A percentile compares a stretch with the other conserved stretches of the same genome.
phyloP scores from a whole-genome alignment of 2,888 invertebrate genomes.

The Drosophila recens region DNA sequence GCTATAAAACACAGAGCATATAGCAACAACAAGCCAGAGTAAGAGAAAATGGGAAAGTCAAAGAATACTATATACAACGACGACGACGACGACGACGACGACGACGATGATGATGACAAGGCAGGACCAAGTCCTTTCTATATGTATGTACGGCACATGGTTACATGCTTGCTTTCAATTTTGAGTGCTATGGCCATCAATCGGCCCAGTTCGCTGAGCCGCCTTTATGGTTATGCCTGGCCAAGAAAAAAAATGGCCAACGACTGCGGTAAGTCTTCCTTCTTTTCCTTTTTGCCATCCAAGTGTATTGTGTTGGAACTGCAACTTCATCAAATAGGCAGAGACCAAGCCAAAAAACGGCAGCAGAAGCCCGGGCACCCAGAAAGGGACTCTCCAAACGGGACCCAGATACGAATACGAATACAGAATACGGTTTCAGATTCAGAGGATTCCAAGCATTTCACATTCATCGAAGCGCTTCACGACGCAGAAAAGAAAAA shows the following conservation, averaged over 20 bases:
- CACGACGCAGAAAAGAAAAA: constrained; percentile 66
- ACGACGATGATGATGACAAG: constrained; percentile 46
- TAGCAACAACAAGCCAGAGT: constrained; percentile 3
- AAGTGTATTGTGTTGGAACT: constrained; percentile 72
- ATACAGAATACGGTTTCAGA: constrained; percentile 34
- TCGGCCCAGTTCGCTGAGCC: constrained; percentile 61
- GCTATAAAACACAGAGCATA: constrained; percentile 66
- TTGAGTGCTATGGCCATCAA: constrained; percentile 74
- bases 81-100: constrained; percentile 7
- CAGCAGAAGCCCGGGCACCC: constrained; percentile 5
- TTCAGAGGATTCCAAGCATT: constrained; percentile 43
- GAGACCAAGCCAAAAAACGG: constrained; percentile 14
- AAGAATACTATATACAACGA: constrained; percentile 30
- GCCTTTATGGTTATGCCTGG: constrained; percentile 73
- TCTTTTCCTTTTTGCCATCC: constrained; percentile 23
- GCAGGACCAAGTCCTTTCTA: constrained; percentile 40
- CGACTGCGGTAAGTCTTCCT: constrained; percentile 42
- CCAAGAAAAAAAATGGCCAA: constrained; percentile 61
- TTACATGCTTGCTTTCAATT: constrained; percentile 57
- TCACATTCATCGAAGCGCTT: constrained; percentile 65
- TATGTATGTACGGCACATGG: constrained; percentile 22
- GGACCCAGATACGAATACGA: constrained; percentile 8
- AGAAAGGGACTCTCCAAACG: constrained; percentile 2
- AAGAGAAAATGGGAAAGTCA: constrained; percentile 21
- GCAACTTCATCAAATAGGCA: constrained; percentile 72